These are phyloP conservation scores for Phrynocephalus guinanensis DNA, from an alignment of 2,797 vertebrate species.

Conservation along the genomic window DNA sequence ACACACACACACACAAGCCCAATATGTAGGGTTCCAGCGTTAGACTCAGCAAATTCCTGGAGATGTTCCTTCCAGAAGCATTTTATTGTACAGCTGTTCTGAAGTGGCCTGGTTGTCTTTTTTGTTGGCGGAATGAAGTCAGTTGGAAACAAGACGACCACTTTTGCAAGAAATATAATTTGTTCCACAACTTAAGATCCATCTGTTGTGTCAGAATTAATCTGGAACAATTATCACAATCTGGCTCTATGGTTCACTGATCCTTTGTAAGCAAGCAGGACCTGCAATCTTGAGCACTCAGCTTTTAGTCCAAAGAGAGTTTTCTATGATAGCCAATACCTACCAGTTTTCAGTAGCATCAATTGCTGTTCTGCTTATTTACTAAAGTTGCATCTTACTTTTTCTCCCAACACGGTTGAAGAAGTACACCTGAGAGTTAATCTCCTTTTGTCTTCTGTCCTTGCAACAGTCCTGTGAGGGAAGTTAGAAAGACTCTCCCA, in stretches of 20 bases:
- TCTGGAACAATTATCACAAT: neutral
- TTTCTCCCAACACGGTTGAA: neutral
- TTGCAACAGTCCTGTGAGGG: neutral
- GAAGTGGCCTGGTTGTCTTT: neutral
- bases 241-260: neutral
- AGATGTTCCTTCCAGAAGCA: neutral
- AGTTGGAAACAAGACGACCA: too few relatives aligned
- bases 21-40: too few relatives aligned
- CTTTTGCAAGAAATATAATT: neutral
- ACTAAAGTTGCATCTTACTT: neutral
- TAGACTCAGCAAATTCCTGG: neutral
- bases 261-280: neutral
- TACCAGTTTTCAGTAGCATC: neutral
- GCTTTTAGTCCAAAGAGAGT: neutral
- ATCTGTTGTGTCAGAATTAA: neutral
- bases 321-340: neutral
- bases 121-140: neutral
- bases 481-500: neutral
- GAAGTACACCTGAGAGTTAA: neutral
- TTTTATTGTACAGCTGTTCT: neutral
- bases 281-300: too few relatives aligned
- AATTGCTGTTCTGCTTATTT: neutral
- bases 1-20: too few relatives aligned
- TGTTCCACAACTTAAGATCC: neutral
- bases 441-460: neutral